Conservation (phyloP, 2,888 invertebrate genomes). For the Lapara coniferarum region DNA sequence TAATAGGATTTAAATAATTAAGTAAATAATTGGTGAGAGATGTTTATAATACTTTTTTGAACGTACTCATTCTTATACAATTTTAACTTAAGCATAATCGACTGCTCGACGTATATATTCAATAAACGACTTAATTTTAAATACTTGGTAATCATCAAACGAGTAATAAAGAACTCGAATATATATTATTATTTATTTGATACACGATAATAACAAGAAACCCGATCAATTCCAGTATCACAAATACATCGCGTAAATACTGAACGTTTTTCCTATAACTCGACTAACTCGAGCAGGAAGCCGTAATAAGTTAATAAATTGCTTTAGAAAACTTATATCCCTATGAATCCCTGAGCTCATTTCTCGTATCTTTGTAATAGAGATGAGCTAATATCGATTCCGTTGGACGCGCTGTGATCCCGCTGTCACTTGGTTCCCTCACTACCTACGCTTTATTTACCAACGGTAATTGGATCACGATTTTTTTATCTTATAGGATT, state of each 20-base stretch:
- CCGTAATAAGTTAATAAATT: not conserved
- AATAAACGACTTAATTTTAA: too few relatives aligned
- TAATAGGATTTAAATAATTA: too few relatives aligned
- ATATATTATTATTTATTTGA: too few relatives aligned
- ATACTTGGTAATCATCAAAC: too few relatives aligned
- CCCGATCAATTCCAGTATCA: not conserved
- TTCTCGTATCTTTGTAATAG: conserved; percentile 15
- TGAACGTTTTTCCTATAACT: too few relatives aligned
- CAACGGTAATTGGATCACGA: conserved; percentile 5
- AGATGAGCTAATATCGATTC: conserved; percentile 16
- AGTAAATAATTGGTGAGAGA: too few relatives aligned
- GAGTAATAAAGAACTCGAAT: too few relatives aligned
- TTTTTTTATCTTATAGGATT: conserved; percentile 2
- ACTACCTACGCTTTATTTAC: conserved; percentile 16
- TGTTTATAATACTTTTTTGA: too few relatives aligned
- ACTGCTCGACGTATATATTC: too few relatives aligned
- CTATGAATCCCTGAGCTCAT: conserved; percentile 2
- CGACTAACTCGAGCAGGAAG: not conserved
- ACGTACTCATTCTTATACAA: too few relatives aligned
- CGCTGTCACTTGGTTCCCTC: conserved; percentile 14
- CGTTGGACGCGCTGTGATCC: conserved; percentile 7
- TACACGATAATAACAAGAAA: too few relatives aligned
- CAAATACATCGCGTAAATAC: not conserved
- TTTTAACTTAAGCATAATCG: too few relatives aligned
- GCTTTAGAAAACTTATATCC: not conserved